These are phyloP conservation scores for Aelia acuminata DNA, from an alignment of 2,888 invertebrate species.

Conservation along the genomic window DNA sequence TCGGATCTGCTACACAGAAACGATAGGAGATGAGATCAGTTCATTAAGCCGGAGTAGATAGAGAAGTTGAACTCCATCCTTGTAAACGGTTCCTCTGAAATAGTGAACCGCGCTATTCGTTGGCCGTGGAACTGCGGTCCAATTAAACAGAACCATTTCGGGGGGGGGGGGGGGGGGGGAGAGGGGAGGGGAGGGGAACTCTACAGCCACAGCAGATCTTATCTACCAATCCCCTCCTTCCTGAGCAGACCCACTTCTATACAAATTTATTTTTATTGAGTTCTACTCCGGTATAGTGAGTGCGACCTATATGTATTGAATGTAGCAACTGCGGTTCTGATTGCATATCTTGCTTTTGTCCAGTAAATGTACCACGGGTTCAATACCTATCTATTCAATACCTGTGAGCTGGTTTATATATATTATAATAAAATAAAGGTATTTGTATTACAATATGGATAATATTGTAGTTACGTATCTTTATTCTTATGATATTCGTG, in stretches of 20 bases:
- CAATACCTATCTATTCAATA: no score
- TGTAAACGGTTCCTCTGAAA: constrained; percentile 5
- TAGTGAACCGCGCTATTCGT: constrained; percentile 22
- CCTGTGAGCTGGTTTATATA: no score
- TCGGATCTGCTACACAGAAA: no score
- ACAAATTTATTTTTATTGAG: constrained; percentile 42
- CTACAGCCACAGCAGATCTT: background rate
- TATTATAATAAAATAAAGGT: background rate
- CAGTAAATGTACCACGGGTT: background rate
- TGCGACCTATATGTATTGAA: constrained; percentile 24
- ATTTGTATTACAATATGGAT: no score
- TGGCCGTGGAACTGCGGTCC: background rate
- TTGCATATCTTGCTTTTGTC: background rate
- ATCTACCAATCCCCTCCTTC: background rate
- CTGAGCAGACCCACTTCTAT: background rate
- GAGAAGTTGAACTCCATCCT: background rate
- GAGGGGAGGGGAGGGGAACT: no score
- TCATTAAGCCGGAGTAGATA: constrained; percentile 4
- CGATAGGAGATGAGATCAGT: background rate
- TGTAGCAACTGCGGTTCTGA: background rate
- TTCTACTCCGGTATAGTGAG: background rate
- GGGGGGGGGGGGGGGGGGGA: no score
- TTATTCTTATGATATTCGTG: no score
- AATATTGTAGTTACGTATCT: no score
- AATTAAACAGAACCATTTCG: background rate